Base-by-base conservation (phyloP, 2,113 vertebrate genomes). In the Microtus ochrogaster region DNA sequence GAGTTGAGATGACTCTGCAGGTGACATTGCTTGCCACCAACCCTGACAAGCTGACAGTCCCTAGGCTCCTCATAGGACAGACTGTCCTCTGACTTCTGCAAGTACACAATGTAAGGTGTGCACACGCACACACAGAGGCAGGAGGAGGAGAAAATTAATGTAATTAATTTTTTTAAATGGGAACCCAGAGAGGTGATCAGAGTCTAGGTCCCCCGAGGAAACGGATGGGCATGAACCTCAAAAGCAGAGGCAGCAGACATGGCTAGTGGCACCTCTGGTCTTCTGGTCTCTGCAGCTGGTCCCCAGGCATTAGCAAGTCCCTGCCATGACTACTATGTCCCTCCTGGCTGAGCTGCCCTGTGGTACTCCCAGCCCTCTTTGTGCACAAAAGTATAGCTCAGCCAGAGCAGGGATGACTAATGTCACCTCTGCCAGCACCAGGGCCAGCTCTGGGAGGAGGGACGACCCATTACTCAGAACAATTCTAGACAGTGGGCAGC, bases 401-500 rank as follows among this genome's bases (percentile, higher is more conserved):
- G 49, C 9, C 55, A 13, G 55, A 12, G 68, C 3, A 28, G 89
- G 73, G 77, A 92, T 97, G 97, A 97, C 97, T 97, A 97, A 95
- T 90, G 88, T n/a, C 41, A 76, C 90, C 52, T 91, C 47, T 24
- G 66, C 68, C 41, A 4, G 44, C 66, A 52, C 12, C 14, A 19
- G 65, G 44, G 30, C 86, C 41, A 28, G 44, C 41, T 52, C 12
- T 22, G 39, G 66, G 58, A n/a, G 16, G 36, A n/a, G 22, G 68
- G 85, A 92, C 88, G 68, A 73, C 90, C 96, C 96, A 78, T 96
- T 97, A 97, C 90, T 97, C 97, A 97, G 97, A 78, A 89, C 0
- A 2, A 81, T 49, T 90, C 94, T 97, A 98, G 97, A 98, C 97
- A 96, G 97, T 96, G 95, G 97, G 97, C 82, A 94, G 97, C 79